phyloP scores from a whole-genome alignment of 1,140 invertebrate species.

The Solenopsis fugax region DNA sequence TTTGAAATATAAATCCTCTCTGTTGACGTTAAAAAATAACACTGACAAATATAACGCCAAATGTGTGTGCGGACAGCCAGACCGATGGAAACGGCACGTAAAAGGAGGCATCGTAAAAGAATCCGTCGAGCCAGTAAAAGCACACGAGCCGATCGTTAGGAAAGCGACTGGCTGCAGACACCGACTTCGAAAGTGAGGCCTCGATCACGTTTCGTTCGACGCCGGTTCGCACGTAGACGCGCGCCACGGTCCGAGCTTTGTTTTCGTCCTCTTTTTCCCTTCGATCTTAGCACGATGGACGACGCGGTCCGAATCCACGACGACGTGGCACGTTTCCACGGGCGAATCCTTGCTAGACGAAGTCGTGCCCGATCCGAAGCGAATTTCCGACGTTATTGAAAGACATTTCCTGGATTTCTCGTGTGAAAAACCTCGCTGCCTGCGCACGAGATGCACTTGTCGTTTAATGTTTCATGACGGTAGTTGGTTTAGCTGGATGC shows the following conservation, averaged over 20 bases:
- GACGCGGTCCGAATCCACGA: slow-evolving; percentile 45
- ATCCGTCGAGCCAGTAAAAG: slow-evolving; percentile 62
- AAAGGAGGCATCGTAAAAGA: slow-evolving; percentile 61
- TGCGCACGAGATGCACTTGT: slow-evolving; percentile 9
- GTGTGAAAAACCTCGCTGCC: not conserved
- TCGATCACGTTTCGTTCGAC: slow-evolving; percentile 79
- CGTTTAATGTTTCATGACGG: slow-evolving; percentile 43
- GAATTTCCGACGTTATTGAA: slow-evolving; percentile 41
- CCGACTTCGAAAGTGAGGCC: slow-evolving; percentile 81
- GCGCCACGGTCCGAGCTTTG: slow-evolving; percentile 37
- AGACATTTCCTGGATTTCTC: slow-evolving; percentile 7
- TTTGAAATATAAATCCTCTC: not conserved
- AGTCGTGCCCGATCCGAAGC: not conserved
- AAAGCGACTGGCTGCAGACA: slow-evolving; percentile 69
- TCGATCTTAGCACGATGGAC: slow-evolving; percentile 34
- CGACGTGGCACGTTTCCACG: slow-evolving; percentile 12
- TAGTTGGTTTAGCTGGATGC: slow-evolving; percentile 23
- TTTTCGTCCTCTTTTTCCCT: slow-evolving; percentile 55
- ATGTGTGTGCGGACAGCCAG: not conserved
- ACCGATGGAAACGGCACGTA: slow-evolving; percentile 65
- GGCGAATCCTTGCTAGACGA: slow-evolving; percentile 38
- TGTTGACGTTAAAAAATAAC: not conserved
- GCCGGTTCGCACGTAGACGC: slow-evolving; percentile 60
- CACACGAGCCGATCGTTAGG: slow-evolving; percentile 68
- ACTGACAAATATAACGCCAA: not conserved